phyloP scores from a whole-genome alignment of 2,888 invertebrate genomes.

The Cephus pygmeus region DNA sequence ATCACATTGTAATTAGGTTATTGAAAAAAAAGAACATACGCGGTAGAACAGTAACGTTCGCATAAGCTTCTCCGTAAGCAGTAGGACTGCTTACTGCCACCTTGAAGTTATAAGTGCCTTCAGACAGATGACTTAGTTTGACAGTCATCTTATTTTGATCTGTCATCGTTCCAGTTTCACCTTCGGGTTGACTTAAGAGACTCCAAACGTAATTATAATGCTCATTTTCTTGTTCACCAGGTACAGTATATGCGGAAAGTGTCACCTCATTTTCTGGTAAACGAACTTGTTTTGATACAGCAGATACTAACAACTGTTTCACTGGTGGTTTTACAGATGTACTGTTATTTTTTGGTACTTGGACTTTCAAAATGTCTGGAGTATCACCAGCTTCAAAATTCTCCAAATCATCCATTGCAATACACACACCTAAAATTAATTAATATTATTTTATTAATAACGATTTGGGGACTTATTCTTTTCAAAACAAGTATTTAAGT shows the following conservation, averaged over 20 bases:
- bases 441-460: conserved; percentile 11
- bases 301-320: conserved; percentile 79
- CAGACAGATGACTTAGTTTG: conserved; percentile 83
- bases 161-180: conserved; percentile 80
- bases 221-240: conserved; percentile 78
- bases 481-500: background rate
- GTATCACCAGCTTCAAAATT: conserved; percentile 37
- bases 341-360: conserved; percentile 27
- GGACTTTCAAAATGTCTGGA: conserved; percentile 33
- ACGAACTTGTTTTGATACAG: conserved; percentile 80
- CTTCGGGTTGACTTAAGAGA: conserved; percentile 84
- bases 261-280: conserved; percentile 88
- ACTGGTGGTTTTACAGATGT: conserved; percentile 68
- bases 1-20: background rate
- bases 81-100: conserved; percentile 83
- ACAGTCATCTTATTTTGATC: conserved; percentile 87
- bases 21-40: conserved; percentile 60
- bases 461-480: background rate
- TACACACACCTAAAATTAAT: conserved; percentile 44
- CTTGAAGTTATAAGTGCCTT: conserved; percentile 90
- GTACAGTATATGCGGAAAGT: conserved; percentile 83
- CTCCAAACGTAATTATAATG: conserved; percentile 92
- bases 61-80: conserved; percentile 83
- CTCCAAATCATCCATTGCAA: conserved; percentile 36
- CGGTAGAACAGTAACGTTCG: conserved; percentile 90